Percentiles rank a stretch among this genome's conserved stretches.
Evolutionary conservation across 2,888 invertebrate species (phyloP).

Genomic region (Scaptomyza caliginosa): DNA sequence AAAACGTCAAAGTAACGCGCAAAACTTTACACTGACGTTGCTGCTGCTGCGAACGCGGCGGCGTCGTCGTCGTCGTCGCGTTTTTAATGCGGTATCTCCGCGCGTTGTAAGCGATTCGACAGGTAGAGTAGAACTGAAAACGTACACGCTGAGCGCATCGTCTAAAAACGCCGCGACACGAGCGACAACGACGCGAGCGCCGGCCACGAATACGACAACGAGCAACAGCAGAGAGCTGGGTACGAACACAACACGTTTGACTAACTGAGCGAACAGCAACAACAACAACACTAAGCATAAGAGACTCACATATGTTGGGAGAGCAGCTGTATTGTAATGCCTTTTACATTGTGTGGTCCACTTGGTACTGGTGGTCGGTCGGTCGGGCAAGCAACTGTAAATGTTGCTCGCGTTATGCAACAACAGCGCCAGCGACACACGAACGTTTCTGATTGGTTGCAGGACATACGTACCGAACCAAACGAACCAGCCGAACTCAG

Average conservation of each 20-base stretch:
- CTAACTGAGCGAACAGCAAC: conserved; percentile 7
- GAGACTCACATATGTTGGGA: conserved; percentile 8
- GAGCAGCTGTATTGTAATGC: conserved; percentile 39
- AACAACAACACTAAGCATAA: neutral
- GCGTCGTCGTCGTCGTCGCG: conserved; percentile 54
- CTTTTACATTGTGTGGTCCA: conserved; percentile 55
- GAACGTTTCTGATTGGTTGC: conserved; percentile 63
- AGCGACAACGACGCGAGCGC: conserved; percentile 9
- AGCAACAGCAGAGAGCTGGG: conserved; percentile 15
- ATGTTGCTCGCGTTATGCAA: conserved; percentile 65
- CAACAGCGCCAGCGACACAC: conserved; percentile 55
- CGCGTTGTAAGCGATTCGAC: conserved; percentile 74
- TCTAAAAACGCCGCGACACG: conserved; percentile 42
- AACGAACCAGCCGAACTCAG: conserved; percentile 12
- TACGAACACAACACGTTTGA: conserved; percentile 13
- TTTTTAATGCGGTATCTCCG: conserved; percentile 48
- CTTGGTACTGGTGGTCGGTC: conserved; percentile 18
- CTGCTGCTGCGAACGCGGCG: conserved; percentile 53
- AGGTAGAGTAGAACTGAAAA: conserved; percentile 76
- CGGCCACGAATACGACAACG: conserved; percentile 3
- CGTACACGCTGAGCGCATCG: conserved; percentile 41
- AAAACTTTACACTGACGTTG: conserved; percentile 59
- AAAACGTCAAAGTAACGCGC: conserved; percentile 58
- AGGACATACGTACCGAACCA: conserved; percentile 47
- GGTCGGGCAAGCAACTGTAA: conserved; percentile 47